Evolutionary conservation across 2,113 vertebrate genomes (phyloP).

Genomic region (Lampris megalopsis): DNA sequence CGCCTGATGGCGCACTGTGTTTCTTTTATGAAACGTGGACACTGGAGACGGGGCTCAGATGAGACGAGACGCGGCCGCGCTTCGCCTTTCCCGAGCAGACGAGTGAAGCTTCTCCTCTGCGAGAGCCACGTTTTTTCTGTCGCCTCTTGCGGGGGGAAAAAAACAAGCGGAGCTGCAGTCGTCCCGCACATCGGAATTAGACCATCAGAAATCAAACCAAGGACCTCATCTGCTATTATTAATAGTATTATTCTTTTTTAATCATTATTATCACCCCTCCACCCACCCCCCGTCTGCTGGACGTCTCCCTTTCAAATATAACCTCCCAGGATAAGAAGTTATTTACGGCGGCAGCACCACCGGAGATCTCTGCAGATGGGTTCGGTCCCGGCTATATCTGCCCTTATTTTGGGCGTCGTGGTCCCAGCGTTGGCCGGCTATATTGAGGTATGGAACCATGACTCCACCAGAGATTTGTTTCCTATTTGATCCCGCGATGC

Average conservation of each 20-base stretch:
- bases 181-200: slow-evolving; percentile 26
- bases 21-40: slow-evolving; percentile 49
- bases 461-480: neutral
- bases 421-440: slow-evolving; percentile 85
- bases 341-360: slow-evolving; percentile 40
- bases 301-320: slow-evolving; percentile 28
- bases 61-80: slow-evolving; percentile 24
- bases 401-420: slow-evolving; percentile 80
- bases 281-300: slow-evolving; percentile 3
- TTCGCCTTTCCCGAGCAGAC: slow-evolving; percentile 13
- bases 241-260: no score
- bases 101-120: slow-evolving; percentile 52
- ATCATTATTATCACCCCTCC: no score
- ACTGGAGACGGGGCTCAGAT: slow-evolving; percentile 40
- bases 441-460: slow-evolving; percentile 84
- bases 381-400: slow-evolving; percentile 73
- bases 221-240: slow-evolving; percentile 28
- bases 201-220: slow-evolving; percentile 3
- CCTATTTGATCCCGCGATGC: neutral
- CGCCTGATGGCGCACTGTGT: slow-evolving; percentile 63
- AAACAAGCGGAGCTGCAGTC: slow-evolving; percentile 60
- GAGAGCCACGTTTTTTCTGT: slow-evolving; percentile 24
- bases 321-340: slow-evolving; percentile 62
- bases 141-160: slow-evolving; percentile 41
- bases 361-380: slow-evolving; percentile 75